Base-by-base conservation (phyloP, 2,113 vertebrate genomes). In the Taurulus bubalis region DNA sequence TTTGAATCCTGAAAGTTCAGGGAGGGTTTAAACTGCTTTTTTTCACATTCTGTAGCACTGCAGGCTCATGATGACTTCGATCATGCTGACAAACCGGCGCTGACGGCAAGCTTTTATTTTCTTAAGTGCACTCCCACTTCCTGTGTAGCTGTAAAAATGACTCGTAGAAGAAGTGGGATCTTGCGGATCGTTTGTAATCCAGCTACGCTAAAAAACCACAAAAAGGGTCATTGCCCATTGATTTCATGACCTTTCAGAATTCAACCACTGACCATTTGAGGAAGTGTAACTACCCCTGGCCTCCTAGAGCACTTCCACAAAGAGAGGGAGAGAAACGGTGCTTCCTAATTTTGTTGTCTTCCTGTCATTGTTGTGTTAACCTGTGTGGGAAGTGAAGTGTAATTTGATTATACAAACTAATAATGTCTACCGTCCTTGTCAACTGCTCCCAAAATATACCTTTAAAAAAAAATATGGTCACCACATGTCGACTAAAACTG, bases 171-270 rank as follows among this genome's bases (percentile, higher is more conserved):
- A 71, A 71, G 72, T 16, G 60, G 8, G 38, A 60, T 36, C 26
- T 55, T 47, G 45, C 66, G 15, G 18, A 38, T 53, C 18, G 24
- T 69, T 34, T 38, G 14, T 74, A 34, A 55, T 59, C 49, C 68
- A 82, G 60, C 82, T 87, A 85, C 83, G 82, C 88, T 80, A 82
- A 65, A 74, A 56, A 82, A 78, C 36, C 64, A 55, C 38, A 60
- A 28, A 22, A 32, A 14, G 14, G 28, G n/a, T 55, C 42, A 2
- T 14, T 47, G 58, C 10, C 53, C 4, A 24, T 1, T 30, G 26
- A 53, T 42, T 60, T 72, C 28, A 36, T 68, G 62, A 75, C 76
- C 67, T 83, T 83, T 80, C 53, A 77, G 51, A 82, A 77, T 79
- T 82, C 72, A 73, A 56, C 14, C 28, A 26, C 6, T 73, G 66